These are phyloP conservation scores for Psococerastis gibbosa DNA, from an alignment of 2,888 invertebrate species.

Conservation along the genomic window DNA sequence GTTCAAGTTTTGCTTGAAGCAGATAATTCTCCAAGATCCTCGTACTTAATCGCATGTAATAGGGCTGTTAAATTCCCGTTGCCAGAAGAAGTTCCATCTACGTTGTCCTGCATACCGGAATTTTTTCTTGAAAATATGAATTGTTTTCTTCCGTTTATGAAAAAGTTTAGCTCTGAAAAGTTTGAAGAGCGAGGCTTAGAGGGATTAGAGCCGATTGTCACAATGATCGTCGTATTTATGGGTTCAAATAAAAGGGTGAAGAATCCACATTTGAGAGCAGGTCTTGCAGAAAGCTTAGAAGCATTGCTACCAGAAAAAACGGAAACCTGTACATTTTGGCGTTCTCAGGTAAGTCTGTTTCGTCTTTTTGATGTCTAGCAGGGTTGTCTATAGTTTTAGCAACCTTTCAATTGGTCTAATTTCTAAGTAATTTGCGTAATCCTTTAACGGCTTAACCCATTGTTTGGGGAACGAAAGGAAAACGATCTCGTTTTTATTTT, in stretches of 20 bases:
- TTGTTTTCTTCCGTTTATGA: not conserved
- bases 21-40: constrained; percentile 22
- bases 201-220: constrained; percentile 47
- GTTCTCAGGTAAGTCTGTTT: too few relatives aligned
- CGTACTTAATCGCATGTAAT: constrained; percentile 40
- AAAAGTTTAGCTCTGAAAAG: constrained; percentile 33
- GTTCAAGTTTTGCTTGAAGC: constrained; percentile 52
- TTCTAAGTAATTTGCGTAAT: too few relatives aligned
- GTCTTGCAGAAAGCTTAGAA: constrained; percentile 76
- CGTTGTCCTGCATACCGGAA: constrained; percentile 68
- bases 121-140: constrained; percentile 8
- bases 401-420: too few relatives aligned
- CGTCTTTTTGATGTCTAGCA: too few relatives aligned
- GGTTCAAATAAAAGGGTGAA: constrained; percentile 59
- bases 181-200: constrained; percentile 46
- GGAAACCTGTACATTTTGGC: too few relatives aligned
- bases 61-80: constrained; percentile 41
- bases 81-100: constrained; percentile 41
- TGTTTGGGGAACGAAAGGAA: too few relatives aligned
- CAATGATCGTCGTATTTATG: constrained; percentile 73
- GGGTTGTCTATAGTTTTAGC: too few relatives aligned
- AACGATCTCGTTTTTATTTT: too few relatives aligned
- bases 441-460: too few relatives aligned
- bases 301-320: constrained; percentile 66
- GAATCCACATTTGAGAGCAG: constrained; percentile 84